phyloP scores from a whole-genome alignment of 1,140 invertebrate genomes.

The Philotrypesis tridentata region DNA sequence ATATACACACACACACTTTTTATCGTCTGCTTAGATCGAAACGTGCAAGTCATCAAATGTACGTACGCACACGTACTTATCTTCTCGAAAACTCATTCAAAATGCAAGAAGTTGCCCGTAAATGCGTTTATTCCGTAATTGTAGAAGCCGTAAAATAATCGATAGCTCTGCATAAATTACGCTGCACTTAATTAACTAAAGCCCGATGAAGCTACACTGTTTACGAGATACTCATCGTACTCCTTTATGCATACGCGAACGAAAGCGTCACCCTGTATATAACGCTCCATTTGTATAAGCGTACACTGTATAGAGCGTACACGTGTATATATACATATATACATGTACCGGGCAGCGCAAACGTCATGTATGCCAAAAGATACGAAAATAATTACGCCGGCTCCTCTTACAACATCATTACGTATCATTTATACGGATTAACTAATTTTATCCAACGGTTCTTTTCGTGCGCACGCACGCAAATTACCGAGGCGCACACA shows the following conservation, averaged over 20 bases:
- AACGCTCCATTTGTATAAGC: neutral
- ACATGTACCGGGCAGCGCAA: neutral
- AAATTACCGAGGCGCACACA: too few species aligned
- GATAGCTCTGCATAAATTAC: conserved; percentile 28
- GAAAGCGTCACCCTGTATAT: neutral
- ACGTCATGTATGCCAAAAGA: neutral
- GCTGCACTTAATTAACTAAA: conserved; percentile 14
- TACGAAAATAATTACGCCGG: neutral
- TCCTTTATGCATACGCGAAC: neutral
- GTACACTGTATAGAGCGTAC: too few species aligned
- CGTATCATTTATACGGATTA: neutral
- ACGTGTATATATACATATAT: neutral
- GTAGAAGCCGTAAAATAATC: neutral
- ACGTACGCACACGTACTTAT: too few species aligned
- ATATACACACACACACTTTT: too few species aligned
- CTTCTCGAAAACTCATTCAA: neutral
- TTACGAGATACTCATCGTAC: conserved; percentile 27
- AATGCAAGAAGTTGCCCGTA: neutral
- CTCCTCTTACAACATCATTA: neutral
- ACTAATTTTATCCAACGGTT: too few species aligned
- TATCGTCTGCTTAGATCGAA: too few species aligned
- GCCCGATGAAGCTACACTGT: neutral
- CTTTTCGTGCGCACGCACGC: too few species aligned
- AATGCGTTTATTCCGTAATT: neutral
- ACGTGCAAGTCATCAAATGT: too few species aligned